Conservation (phyloP, 2,888 invertebrate species). For the Nephrotoma appendiculata region DNA sequence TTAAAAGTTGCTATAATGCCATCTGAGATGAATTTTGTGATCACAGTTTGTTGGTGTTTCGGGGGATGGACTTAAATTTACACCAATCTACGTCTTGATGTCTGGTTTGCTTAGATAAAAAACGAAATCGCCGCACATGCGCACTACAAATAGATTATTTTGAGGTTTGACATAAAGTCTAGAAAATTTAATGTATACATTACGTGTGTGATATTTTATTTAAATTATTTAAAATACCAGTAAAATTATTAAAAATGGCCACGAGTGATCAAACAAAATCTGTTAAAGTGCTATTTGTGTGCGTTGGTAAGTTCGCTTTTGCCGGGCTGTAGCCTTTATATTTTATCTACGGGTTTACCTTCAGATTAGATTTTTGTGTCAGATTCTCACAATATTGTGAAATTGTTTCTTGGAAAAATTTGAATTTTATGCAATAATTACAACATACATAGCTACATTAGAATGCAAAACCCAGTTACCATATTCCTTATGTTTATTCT, state of each 20-base stretch:
- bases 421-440: not conserved
- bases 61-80: too few relatives aligned
- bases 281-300: slow-evolving; percentile 24
- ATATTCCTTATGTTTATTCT: not conserved
- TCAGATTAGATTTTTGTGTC: not conserved
- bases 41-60: too few relatives aligned
- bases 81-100: too few relatives aligned
- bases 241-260: too few relatives aligned
- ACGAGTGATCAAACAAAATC: not conserved
- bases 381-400: not conserved
- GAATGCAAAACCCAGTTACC: too few relatives aligned
- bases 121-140: too few relatives aligned
- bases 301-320: slow-evolving; percentile 20
- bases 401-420: not conserved
- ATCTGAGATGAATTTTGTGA: too few relatives aligned
- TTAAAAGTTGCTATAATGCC: too few relatives aligned
- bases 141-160: not conserved
- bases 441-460: not conserved
- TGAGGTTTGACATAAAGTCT: not conserved
- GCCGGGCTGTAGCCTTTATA: not conserved
- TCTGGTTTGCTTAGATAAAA: too few relatives aligned
- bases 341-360: not conserved
- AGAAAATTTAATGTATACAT: not conserved
- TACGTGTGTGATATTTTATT: not conserved
- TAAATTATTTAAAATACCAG: too few relatives aligned